Evolutionary conservation across 2,797 vertebrate species (phyloP), one percentile per base, ranked within the genome.

Genomic region (Coregonus sp.): DNA sequence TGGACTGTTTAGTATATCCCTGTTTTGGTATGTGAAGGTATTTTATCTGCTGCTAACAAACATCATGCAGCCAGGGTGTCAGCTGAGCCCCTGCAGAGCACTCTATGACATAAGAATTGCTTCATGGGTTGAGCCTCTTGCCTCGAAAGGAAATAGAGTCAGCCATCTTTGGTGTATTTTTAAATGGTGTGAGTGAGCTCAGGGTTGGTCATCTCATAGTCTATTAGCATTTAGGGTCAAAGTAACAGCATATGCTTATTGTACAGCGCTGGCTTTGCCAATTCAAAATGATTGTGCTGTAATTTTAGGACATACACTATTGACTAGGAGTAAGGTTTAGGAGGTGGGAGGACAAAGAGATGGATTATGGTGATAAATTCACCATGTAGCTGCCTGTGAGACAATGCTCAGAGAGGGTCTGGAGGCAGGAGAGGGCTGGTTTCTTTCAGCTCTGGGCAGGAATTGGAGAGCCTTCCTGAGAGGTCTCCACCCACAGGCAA

Each of bases 341-440:
- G 66, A 78, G 70, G 72, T 77, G 25, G 63, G 63, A 74, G 56
- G 75, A 74, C 73, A 75, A 80, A 79, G 81, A 83, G 70, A 70
- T 79, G 31, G 71, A 69, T 70, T 70, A 33, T 31, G 31, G 52
- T 61, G 37, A 76, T 20, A 47, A 12, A 0, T 12, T 47, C 40
- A 47, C 40, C 40, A 47, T 47, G 40, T 47, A 63, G 59, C n/a
- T 63, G 20, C 20, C 59, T 67, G 12, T 67, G 31, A 35, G 31
- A 37, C 29, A 68, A 68, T 68, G 31, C 31, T 68, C 15, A 25
- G 29, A 5, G 66, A 11, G 33, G 4, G 56, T 59, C 56, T 59
- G 40, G 9, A 47, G 40, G 40, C 56, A 59, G 56, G 56, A 59
- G 31, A 33, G 66, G 5, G 66, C 31, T 68, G 33, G 33, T 68